Conservation (phyloP, 2,888 invertebrate genomes). For the Zygaena filipendulae region DNA sequence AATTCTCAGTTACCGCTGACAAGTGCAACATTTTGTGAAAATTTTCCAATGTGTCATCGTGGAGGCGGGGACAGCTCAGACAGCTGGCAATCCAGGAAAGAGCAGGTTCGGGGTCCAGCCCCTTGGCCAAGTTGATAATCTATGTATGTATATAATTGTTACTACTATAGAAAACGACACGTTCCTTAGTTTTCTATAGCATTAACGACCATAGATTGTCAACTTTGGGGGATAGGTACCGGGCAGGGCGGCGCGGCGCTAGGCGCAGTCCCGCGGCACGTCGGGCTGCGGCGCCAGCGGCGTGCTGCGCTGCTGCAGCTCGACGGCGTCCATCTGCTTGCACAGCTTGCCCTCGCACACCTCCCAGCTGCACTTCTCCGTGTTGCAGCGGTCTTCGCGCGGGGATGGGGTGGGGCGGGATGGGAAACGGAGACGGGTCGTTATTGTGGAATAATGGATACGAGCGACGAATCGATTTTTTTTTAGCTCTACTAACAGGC, state of each 20-base stretch:
- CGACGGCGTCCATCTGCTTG: slow-evolving; percentile 49
- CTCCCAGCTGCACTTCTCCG: slow-evolving; percentile 56
- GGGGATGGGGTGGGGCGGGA: slow-evolving; percentile 5
- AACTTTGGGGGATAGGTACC: slow-evolving; percentile 4
- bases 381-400: slow-evolving; percentile 52
- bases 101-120: too few relatives aligned
- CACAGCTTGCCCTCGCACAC: slow-evolving; percentile 58
- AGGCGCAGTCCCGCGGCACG: slow-evolving; percentile 5
- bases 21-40: too few relatives aligned
- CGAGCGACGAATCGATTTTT: neutral
- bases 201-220: too few relatives aligned
- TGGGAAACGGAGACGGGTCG: neutral
- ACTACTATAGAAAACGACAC: too few relatives aligned
- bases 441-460: neutral
- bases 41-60: too few relatives aligned
- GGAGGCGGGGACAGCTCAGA: too few relatives aligned
- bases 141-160: too few relatives aligned
- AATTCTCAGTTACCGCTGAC: too few relatives aligned
- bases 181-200: too few relatives aligned
- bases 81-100: too few relatives aligned
- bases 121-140: too few relatives aligned
- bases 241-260: slow-evolving; percentile 4
- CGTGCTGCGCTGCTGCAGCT: slow-evolving; percentile 40
- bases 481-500: too few relatives aligned
- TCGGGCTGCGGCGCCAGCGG: slow-evolving; percentile 26